phyloP scores from a whole-genome alignment of 2,113 vertebrate species.

The Bungarus multicinctus region DNA sequence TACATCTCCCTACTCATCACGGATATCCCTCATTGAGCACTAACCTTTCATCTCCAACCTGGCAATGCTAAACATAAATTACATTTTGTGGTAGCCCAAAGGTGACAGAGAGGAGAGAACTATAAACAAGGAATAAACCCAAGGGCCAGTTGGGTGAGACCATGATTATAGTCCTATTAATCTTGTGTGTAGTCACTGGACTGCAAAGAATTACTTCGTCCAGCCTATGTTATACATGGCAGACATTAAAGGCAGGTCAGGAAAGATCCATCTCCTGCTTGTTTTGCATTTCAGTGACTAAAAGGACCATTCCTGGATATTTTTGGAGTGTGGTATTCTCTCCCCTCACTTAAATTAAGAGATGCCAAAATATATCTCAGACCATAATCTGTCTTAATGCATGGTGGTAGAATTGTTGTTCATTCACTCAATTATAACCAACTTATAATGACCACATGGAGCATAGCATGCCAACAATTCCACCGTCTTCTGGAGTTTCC shows the following conservation, averaged over 20 bases:
- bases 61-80: slow-evolving; percentile 80
- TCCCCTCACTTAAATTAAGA: slow-evolving; percentile 1
- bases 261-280: slow-evolving; percentile 67
- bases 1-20: slow-evolving; percentile 42
- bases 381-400: background rate
- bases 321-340: background rate
- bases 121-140: slow-evolving; percentile 89
- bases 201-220: slow-evolving; percentile 90
- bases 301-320: slow-evolving; percentile 42
- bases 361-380: background rate
- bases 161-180: slow-evolving; percentile 93
- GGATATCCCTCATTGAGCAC: slow-evolving; percentile 64
- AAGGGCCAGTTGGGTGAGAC: slow-evolving; percentile 85
- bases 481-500: too few relatives aligned
- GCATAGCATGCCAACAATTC: too few relatives aligned
- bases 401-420: background rate
- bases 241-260: slow-evolving; percentile 76
- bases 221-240: slow-evolving; percentile 82
- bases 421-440: background rate
- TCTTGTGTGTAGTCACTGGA: slow-evolving; percentile 84
- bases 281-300: slow-evolving; percentile 64
- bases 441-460: background rate
- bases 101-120: slow-evolving; percentile 86
- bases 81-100: slow-evolving; percentile 80
- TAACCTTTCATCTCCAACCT: slow-evolving; percentile 63